phyloP scores from a whole-genome alignment of 1,140 invertebrate genomes.

The Mya arenaria region DNA sequence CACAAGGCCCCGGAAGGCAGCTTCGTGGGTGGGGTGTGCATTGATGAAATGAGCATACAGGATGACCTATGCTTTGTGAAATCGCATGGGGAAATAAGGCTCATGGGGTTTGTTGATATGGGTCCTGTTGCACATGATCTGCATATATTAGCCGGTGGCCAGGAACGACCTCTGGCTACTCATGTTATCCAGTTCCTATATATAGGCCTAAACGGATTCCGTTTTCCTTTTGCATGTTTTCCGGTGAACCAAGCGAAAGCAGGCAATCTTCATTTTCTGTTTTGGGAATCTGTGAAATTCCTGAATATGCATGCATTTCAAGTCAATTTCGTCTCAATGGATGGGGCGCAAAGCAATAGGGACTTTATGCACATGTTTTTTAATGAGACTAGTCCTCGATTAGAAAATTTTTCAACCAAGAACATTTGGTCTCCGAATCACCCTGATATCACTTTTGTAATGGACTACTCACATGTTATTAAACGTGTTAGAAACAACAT shows the following conservation, averaged over 20 bases:
- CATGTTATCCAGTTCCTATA: slow-evolving; percentile 43
- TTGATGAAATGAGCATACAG: slow-evolving; percentile 44
- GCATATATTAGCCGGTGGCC: background rate
- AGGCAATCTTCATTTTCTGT: background rate
- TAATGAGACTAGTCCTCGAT: background rate
- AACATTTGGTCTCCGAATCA: background rate
- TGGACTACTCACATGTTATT: slow-evolving; percentile 24
- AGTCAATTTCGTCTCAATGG: slow-evolving; percentile 24
- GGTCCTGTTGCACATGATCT: background rate
- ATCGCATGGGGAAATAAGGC: background rate
- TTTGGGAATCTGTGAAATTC: slow-evolving; percentile 20
- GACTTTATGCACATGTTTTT: slow-evolving; percentile 42
- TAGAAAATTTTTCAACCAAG: background rate
- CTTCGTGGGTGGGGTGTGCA: slow-evolving; percentile 9
- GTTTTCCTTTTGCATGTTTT: slow-evolving; percentile 45
- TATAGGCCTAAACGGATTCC: slow-evolving; percentile 45
- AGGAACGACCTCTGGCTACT: background rate
- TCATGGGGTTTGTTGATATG: slow-evolving; percentile 23
- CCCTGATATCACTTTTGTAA: slow-evolving; percentile 1
- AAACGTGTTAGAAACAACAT: slow-evolving; percentile 46
- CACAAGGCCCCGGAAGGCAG: background rate
- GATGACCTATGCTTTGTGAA: slow-evolving; percentile 11
- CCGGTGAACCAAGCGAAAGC: background rate
- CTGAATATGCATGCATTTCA: slow-evolving; percentile 24
- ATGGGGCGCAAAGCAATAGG: slow-evolving; percentile 43